Conservation (phyloP, 2,797 vertebrate species). For the Trachurus trachurus region DNA sequence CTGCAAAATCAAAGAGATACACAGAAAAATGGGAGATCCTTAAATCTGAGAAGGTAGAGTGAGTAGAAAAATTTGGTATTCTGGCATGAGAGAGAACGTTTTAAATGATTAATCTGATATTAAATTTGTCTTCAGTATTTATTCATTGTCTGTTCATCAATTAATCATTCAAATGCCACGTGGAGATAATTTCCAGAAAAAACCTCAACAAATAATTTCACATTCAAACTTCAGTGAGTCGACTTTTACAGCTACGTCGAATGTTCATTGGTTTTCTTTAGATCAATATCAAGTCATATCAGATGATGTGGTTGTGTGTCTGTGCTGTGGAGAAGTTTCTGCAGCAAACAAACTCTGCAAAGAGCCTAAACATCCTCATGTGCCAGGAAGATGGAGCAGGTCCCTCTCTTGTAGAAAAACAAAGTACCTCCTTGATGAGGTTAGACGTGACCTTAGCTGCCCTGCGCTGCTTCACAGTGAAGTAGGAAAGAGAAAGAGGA, state of each 20-base stretch:
- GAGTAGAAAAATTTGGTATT: not conserved
- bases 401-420: conserved; percentile 17
- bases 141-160: not conserved
- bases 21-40: not conserved
- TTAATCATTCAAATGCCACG: not conserved
- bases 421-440: conserved; percentile 44
- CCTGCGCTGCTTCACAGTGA: conserved; percentile 5
- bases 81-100: not conserved
- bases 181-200: not conserved
- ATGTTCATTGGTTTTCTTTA: not conserved
- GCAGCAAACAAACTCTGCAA: not conserved
- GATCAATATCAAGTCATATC: too few relatives aligned
- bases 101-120: not conserved
- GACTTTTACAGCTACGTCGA: not conserved
- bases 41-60: not conserved
- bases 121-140: not conserved
- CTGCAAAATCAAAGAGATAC: not conserved
- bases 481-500: not conserved
- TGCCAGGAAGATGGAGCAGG: conserved; percentile 16
- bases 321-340: not conserved
- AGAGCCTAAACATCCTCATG: conserved; percentile 29
- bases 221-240: not conserved
- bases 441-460: conserved; percentile 22
- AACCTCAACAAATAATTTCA: not conserved
- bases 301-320: not conserved